Evolutionary conservation across 1,140 invertebrate species (phyloP).

Genomic region (Megalonaias nervosa): DNA sequence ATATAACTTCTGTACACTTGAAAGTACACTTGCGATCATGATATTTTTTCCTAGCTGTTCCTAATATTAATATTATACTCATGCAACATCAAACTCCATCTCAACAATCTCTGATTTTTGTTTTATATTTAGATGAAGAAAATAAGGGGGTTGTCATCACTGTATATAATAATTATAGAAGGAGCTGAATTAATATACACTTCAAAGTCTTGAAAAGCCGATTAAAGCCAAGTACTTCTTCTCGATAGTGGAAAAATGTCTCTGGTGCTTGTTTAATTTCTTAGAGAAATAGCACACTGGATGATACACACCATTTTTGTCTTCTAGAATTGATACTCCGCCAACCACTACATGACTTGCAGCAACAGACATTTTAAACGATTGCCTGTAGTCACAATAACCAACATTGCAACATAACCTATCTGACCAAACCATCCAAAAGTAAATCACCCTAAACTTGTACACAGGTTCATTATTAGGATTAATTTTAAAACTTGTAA

Average conservation of each 20-base stretch:
- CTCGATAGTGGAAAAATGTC: constrained; percentile 29
- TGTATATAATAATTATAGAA: constrained; percentile 20
- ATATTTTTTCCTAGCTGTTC: constrained; percentile 23
- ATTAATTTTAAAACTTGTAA: too few species aligned
- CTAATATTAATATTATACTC: constrained; percentile 18
- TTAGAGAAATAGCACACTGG: constrained; percentile 15
- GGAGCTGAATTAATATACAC: constrained; percentile 19
- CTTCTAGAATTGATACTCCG: neutral
- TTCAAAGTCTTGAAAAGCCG: constrained; percentile 28
- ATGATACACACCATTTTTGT: constrained; percentile 25
- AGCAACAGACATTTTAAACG: too few species aligned
- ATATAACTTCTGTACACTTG: neutral
- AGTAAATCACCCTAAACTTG: too few species aligned
- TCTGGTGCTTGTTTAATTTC: constrained; percentile 23
- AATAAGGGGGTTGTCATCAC: constrained; percentile 4
- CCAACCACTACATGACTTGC: too few species aligned
- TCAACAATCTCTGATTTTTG: constrained; percentile 17
- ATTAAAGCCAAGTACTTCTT: constrained; percentile 26
- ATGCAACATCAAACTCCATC: constrained; percentile 15
- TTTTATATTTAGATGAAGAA: neutral
- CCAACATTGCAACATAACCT: too few species aligned
- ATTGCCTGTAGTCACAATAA: too few species aligned
- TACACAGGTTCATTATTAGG: too few species aligned
- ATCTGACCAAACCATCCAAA: too few species aligned
- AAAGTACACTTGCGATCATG: constrained; percentile 15